Base-by-base conservation (phyloP, 1,140 invertebrate genomes). In the Tachypleus tridentatus region DNA sequence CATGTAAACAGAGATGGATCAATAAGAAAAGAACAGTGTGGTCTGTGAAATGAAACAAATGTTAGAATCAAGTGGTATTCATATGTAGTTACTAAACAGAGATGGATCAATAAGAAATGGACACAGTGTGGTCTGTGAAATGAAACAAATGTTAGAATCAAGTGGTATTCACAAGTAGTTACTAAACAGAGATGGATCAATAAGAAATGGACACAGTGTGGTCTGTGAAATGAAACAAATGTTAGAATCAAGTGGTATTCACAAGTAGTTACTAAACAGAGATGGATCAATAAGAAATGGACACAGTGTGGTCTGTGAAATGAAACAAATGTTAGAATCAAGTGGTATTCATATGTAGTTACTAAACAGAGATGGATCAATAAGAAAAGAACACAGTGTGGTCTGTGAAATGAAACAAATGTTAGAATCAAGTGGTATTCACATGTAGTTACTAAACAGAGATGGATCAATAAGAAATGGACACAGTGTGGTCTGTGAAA, bases 1-100 rank as follows among this genome's bases (percentile, higher is more conserved):
- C n/a, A n/a, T n/a, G n/a, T n/a, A n/a, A n/a, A n/a, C 4, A 87
- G 87, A 4, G 91, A 91, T 4, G 94, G 90, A 79, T 99, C 96
- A 49, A 98, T 80, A 2, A 98, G 79, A 61, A 96, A 81, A 0
- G 93, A 88, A 76, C 51, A 83, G 73, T 47, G 75, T 76, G 57
- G 78, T 81, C 82, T 84, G 66, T 52, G 74, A 74, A n/a, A n/a
- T n/a, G n/a, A n/a, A n/a, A n/a, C n/a, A n/a, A n/a, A n/a, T n/a
- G n/a, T n/a, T n/a, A n/a, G n/a, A n/a, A n/a, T n/a, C n/a, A n/a
- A n/a, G n/a, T n/a, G n/a, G n/a, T n/a, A n/a, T n/a, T n/a, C n/a
- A n/a, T n/a, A n/a, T n/a, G n/a, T n/a, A n/a, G n/a, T n/a, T n/a
- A n/a, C n/a, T n/a, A n/a, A n/a, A n/a, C 4, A 87, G 87, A 4